These are phyloP conservation scores for Eurytoma californica DNA, from an alignment of 2,888 invertebrate genomes.

Conservation along the genomic window DNA sequence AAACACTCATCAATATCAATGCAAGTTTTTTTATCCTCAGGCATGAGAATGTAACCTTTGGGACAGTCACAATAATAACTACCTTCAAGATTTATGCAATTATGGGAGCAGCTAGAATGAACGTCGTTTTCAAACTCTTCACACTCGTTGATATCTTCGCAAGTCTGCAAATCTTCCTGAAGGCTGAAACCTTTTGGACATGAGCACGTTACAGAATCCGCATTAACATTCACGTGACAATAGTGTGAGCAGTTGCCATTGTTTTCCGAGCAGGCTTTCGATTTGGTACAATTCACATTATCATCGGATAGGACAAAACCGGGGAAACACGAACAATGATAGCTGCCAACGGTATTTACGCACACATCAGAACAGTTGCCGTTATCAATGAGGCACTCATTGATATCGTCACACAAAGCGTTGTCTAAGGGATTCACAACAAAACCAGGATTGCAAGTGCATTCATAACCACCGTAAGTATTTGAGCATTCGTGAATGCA, in stretches of 20 bases:
- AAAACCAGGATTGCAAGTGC: slow-evolving; percentile 76
- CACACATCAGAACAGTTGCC: slow-evolving; percentile 78
- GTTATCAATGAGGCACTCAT: slow-evolving; percentile 76
- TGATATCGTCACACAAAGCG: slow-evolving; percentile 73
- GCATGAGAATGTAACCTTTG: slow-evolving; percentile 72
- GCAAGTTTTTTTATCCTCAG: slow-evolving; percentile 74
- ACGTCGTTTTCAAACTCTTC: slow-evolving; percentile 70
- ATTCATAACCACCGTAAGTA: slow-evolving; percentile 76
- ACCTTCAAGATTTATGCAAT: slow-evolving; percentile 77
- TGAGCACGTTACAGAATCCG: slow-evolving; percentile 74
- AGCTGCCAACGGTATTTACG: slow-evolving; percentile 74
- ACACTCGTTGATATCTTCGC: slow-evolving; percentile 73
- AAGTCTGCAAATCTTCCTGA: slow-evolving; percentile 64
- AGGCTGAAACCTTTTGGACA: slow-evolving; percentile 77
- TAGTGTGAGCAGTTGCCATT: slow-evolving; percentile 75
- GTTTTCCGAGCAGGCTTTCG: slow-evolving; percentile 67
- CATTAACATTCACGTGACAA: slow-evolving; percentile 76
- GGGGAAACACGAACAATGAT: slow-evolving; percentile 74
- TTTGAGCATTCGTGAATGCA: slow-evolving; percentile 75
- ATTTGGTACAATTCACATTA: slow-evolving; percentile 63
- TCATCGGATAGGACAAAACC: slow-evolving; percentile 69
- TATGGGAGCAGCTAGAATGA: slow-evolving; percentile 70
- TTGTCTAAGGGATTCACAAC: slow-evolving; percentile 70
- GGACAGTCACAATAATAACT: slow-evolving; percentile 77
- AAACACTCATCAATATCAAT: slow-evolving; percentile 75